Percentiles rank a stretch among this genome's conserved stretches.
Evolutionary conservation across 1,140 invertebrate genomes (phyloP).

Genomic region (Tetramorium simillimum): DNA sequence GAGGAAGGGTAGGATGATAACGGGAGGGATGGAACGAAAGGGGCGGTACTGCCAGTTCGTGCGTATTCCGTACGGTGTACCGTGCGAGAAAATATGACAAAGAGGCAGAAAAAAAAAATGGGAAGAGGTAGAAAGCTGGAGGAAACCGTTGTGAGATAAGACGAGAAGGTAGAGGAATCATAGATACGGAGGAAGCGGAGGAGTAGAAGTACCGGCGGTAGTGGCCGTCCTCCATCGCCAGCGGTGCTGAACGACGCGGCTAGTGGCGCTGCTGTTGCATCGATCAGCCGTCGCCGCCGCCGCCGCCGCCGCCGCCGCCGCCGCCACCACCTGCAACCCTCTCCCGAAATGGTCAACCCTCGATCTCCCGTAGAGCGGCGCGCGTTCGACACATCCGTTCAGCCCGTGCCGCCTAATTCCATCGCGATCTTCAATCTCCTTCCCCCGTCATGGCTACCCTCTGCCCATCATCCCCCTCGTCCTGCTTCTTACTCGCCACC

Average conservation of each 20-base stretch:
- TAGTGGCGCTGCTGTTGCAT: constrained; percentile 82
- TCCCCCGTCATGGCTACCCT: too few species aligned
- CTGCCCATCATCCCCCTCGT: background rate
- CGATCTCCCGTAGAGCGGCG: constrained; percentile 50
- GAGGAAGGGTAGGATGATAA: constrained; percentile 18
- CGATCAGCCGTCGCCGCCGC: constrained; percentile 81
- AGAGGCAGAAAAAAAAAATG: background rate
- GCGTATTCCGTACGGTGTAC: background rate
- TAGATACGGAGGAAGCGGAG: background rate
- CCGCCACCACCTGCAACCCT: constrained; percentile 72
- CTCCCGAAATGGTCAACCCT: constrained; percentile 72
- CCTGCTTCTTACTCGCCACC: background rate
- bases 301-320: constrained; percentile 66
- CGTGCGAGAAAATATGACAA: background rate
- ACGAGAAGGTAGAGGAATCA: background rate
- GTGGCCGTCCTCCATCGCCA: constrained; percentile 25
- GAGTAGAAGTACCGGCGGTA: constrained; percentile 20
- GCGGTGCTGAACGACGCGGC: constrained; percentile 62
- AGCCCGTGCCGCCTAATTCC: constrained; percentile 57
- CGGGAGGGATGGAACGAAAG: background rate
- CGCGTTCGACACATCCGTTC: constrained; percentile 46
- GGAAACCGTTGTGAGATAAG: constrained; percentile 23
- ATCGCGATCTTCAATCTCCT: constrained; percentile 49
- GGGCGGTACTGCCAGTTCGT: background rate
- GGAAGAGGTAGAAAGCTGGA: background rate